Percentiles rank a stretch among this genome's conserved stretches.
Evolutionary conservation across 2,888 invertebrate species (phyloP).

Genomic region (Metacarcinus magister): DNA sequence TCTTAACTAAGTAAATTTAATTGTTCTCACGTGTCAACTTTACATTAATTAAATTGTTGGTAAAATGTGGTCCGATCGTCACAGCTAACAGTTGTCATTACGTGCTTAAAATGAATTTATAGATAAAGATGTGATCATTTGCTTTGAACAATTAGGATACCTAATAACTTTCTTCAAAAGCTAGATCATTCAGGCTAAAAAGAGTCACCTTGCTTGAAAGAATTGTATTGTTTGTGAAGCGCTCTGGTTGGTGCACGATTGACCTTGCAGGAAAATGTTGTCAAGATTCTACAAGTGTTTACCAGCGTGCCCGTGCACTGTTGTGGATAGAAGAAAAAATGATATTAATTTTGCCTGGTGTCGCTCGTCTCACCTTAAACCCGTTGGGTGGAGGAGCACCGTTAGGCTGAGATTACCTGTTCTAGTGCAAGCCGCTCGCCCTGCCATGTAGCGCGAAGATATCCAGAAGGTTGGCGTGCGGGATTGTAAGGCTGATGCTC

Average conservation of each 20-base stretch:
- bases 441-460: not conserved
- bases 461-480: not conserved
- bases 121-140: not conserved
- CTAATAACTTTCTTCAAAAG: not conserved
- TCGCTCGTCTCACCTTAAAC: not conserved
- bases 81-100: not conserved
- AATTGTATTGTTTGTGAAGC: not conserved
- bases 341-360: not conserved
- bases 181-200: not conserved
- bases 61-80: not conserved
- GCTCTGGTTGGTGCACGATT: not conserved
- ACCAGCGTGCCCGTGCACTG: not conserved
- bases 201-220: not conserved
- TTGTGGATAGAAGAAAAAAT: not conserved
- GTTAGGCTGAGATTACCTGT: not conserved
- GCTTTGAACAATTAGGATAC: not conserved
- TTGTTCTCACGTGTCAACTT: too few relatives aligned
- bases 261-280: not conserved
- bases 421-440: not conserved
- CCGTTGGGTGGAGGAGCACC: constrained; percentile 8
- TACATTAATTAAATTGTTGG: not conserved
- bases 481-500: not conserved
- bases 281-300: not conserved
- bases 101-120: not conserved
- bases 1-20: too few relatives aligned